phyloP scores from a whole-genome alignment of 2,113 vertebrate genomes.

The Campylorhamphus procurvoides region DNA sequence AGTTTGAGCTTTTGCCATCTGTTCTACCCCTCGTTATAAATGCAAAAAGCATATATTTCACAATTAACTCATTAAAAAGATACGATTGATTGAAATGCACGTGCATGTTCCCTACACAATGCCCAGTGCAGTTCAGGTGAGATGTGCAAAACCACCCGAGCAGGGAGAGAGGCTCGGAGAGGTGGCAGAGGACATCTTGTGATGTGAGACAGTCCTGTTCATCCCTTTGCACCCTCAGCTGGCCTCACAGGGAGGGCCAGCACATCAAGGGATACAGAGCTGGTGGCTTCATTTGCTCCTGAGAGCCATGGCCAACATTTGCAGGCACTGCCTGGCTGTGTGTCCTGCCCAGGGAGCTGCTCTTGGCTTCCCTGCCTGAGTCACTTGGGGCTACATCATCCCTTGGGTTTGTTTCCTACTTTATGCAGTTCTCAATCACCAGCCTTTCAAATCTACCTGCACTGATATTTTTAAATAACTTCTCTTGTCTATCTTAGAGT shows the following conservation, averaged over 20 bases:
- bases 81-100: slow-evolving; percentile 47
- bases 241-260: background rate
- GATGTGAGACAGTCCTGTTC: background rate
- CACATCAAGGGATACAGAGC: background rate
- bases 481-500: background rate
- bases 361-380: background rate
- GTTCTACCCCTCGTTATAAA: slow-evolving; percentile 40
- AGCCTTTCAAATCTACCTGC: background rate
- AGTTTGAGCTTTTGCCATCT: slow-evolving; percentile 55
- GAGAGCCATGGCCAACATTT: rapidly evolving
- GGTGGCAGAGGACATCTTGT: background rate
- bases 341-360: background rate
- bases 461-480: background rate
- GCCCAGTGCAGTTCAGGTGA: background rate
- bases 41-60: slow-evolving; percentile 33
- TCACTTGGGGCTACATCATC: background rate
- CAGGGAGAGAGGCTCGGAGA: background rate
- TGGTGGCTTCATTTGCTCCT: background rate
- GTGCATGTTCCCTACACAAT: background rate
- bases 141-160: background rate
- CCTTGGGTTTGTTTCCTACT: background rate
- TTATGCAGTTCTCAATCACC: background rate
- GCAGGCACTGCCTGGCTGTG: background rate
- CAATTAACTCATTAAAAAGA: slow-evolving; percentile 56
- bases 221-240: background rate